Evolutionary conservation across 2,888 invertebrate species (phyloP), one percentile per base, ranked within the genome.

Genomic region (Abscondita cerata): DNA sequence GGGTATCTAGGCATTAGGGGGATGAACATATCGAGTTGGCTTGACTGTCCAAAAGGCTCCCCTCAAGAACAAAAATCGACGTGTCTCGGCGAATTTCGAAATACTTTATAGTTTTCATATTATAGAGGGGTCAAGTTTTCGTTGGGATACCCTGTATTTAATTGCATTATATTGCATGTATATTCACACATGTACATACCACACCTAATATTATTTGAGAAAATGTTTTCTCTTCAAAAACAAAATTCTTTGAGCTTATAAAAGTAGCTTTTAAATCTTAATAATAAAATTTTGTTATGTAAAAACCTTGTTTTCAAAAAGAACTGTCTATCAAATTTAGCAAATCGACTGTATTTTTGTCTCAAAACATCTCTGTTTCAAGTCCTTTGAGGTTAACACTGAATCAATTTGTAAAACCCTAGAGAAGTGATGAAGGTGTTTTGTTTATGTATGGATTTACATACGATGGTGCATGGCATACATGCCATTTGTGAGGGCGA

Each of bases 401-500:
- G 61, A 64, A 64, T 64, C 64, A 64, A 64, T 64, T 64, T 64
- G 57, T 61, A 64, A 64, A 64, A 61, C 64, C 64, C 64, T 16
- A 48, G 64, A 64, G 64, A 64, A 20, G 57, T 56, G 61, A 59
- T 64, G 59, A 60, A 66, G 66, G 65, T 63, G 63, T 68, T 67
- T 63, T 66, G 53, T 62, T 62, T 62, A 58, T 57, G 52, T 58
- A 51, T 62, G 52, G 53, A 70, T 70, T 70, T 70, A 55, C 69
- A 69, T 70, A 64, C 64, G 66, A 53, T 53, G 65, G 54, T 56
- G 69, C 65, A 67, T 62, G 69, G 66, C 65, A 69, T 69, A 67
- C 64, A 69, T 69, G 69, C 69, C 56, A 68, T 70, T 70, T 70
- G 69, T 65, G 64, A 65, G 62, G 56, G 63, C 55, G 62, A 60